phyloP scores from a whole-genome alignment of 2,888 invertebrate species.

The Drosophila phalerata region DNA sequence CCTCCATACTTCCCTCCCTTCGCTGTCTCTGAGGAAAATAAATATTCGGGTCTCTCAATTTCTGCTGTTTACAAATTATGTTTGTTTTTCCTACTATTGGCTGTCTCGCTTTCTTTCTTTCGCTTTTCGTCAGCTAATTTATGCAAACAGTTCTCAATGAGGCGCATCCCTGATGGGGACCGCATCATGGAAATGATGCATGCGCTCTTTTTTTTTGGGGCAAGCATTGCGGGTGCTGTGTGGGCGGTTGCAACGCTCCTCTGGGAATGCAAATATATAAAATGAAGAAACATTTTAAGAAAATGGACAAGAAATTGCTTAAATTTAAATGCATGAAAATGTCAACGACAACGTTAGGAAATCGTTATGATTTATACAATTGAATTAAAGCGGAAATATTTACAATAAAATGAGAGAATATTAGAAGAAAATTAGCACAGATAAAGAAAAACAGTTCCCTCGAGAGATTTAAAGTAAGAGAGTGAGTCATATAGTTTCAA shows the following conservation, averaged over 20 bases:
- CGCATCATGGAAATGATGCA: constrained; percentile 36
- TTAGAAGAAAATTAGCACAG: no score
- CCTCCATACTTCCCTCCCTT: neutral
- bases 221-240: constrained; percentile 10
- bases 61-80: constrained; percentile 64
- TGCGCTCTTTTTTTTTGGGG: constrained; percentile 7
- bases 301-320: constrained; percentile 40
- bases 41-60: constrained; percentile 37
- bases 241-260: constrained; percentile 37
- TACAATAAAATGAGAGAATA: neutral
- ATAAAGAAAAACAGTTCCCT: neutral
- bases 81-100: constrained; percentile 54
- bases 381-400: constrained; percentile 13
- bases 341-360: constrained; percentile 29
- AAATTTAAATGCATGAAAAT: constrained; percentile 31
- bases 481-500: constrained; percentile 2
- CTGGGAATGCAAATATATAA: constrained; percentile 50
- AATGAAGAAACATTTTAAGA: constrained; percentile 16
- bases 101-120: constrained; percentile 24
- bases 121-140: constrained; percentile 63
- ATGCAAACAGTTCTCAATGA: constrained; percentile 74
- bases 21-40: constrained; percentile 11
- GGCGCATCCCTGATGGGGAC: constrained; percentile 35
- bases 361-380: constrained; percentile 24
- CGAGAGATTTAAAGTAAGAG: no score